Base-by-base conservation (phyloP, 2,797 vertebrate species). In the Melanitta fusca region DNA sequence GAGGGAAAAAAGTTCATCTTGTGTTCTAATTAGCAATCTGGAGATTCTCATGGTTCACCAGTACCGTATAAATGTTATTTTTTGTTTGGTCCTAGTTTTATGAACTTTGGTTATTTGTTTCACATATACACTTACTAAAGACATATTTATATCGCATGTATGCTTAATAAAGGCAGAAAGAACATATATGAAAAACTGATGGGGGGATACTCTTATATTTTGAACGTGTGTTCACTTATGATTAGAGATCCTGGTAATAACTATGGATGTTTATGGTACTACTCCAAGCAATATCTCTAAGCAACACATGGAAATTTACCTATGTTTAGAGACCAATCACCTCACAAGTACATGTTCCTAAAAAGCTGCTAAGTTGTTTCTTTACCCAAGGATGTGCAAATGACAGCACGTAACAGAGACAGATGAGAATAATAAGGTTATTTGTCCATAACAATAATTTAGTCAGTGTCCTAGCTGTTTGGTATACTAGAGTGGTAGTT, bases 51-150 rank as follows among this genome's bases (percentile, higher is more conserved):
- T 49, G 28, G 3, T 80, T 80, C 41, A 58, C 5, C 5, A 70
- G 8, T 54, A 15, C 6, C 56, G 8, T 21, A 18, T 39, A 14
- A 18, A 51, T 11, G 1, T 0, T 21, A 13, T 10, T 21, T 75
- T 75, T 74, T 39, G 1, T 80, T 39, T 22, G 22, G 34, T 28
- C 8, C 5, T 79, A 4, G 0, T n/a, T 70, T 77, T 91, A 47
- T 32, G 22, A 2, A 25, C 20, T 91, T 68, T 71, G 8, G 7
- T 27, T 70, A 21, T 3, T 41, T 64, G 13, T 32, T 60, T 54
- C 30, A 51, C 24, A 73, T n/a, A 8, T 8, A 53, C 27, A 53
- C 51, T 28, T 53, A 15, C 14, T 53, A 28, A 28, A 28, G 27
- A 14, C 51, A 53, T 28, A 16, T 45, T 56, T 30, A 18, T 57